Percentiles rank a stretch among this genome's conserved stretches.
phyloP scores from a whole-genome alignment of 2,888 invertebrate genomes.

The Acleris laterana region DNA sequence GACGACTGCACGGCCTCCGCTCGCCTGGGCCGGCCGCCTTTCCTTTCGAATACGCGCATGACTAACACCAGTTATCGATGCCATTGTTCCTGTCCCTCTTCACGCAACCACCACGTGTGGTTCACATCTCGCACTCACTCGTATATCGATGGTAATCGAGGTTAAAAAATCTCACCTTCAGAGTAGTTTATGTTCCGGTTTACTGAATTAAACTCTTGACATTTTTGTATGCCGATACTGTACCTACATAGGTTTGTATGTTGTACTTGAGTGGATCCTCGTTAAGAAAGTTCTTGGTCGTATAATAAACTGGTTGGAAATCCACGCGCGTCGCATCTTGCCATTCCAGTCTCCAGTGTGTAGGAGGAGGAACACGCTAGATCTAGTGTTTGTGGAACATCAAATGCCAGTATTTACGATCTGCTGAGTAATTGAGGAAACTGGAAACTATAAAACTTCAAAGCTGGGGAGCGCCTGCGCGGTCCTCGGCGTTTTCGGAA shows the following conservation, averaged over 20 bases:
- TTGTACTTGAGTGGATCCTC: background rate
- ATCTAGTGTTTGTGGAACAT: background rate
- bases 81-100: conserved; percentile 9
- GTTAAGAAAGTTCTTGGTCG: conserved; percentile 9
- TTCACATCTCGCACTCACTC: conserved; percentile 1
- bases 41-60: conserved; percentile 10
- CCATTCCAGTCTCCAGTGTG: background rate
- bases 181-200: background rate
- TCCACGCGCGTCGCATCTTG: background rate
- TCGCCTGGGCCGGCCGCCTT: conserved; percentile 4
- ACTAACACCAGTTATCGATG: conserved; percentile 13
- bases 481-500: conserved; percentile 2
- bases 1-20: background rate
- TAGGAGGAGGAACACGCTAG: background rate
- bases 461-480: conserved; percentile 18
- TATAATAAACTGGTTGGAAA: conserved; percentile 10
- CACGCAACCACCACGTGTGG: background rate
- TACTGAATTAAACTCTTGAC: background rate
- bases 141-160: conserved; percentile 1
- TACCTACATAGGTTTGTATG: background rate
- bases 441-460: conserved; percentile 29
- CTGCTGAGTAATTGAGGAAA: conserved; percentile 28
- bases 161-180: background rate
- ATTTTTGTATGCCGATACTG: conserved; percentile 2
- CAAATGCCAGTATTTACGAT: conserved; percentile 24